Percentiles rank a stretch among this genome's conserved stretches.
Conservation (phyloP, 2,888 invertebrate genomes). For the Xylocampa areola region DNA sequence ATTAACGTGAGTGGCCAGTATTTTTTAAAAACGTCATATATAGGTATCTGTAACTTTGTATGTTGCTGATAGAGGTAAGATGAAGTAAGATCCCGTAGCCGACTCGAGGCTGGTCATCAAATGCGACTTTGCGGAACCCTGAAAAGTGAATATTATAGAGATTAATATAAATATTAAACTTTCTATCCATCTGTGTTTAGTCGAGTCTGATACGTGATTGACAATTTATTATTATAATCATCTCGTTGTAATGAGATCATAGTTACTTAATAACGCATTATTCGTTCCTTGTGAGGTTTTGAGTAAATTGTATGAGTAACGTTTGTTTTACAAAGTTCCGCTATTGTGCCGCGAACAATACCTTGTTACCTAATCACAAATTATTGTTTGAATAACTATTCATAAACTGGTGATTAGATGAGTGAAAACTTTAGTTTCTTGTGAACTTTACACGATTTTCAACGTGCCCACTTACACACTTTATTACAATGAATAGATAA, state of each 20-base stretch:
- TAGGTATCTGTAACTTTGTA: too few relatives aligned
- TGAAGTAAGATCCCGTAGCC: too few relatives aligned
- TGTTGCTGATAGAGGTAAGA: too few relatives aligned
- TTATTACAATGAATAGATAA: slow-evolving; percentile 41
- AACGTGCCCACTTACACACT: slow-evolving; percentile 22
- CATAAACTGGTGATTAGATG: slow-evolving; percentile 34
- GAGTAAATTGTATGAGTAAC: slow-evolving; percentile 9
- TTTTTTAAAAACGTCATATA: too few relatives aligned
- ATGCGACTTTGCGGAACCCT: neutral
- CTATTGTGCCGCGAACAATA: slow-evolving; percentile 64
- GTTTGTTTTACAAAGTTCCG: slow-evolving; percentile 46
- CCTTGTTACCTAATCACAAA: slow-evolving; percentile 53
- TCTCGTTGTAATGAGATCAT: slow-evolving; percentile 1
- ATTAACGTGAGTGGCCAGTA: too few relatives aligned
- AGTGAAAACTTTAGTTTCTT: slow-evolving; percentile 37
- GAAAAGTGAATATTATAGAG: neutral
- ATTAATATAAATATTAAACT: slow-evolving; percentile 7
- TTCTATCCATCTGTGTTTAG: neutral
- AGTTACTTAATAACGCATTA: slow-evolving; percentile 1
- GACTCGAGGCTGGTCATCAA: too few relatives aligned
- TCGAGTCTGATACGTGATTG: neutral
- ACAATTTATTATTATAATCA: neutral
- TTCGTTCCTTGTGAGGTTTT: slow-evolving; percentile 3
- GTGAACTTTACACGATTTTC: slow-evolving; percentile 21
- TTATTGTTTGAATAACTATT: slow-evolving; percentile 50